These are phyloP conservation scores for Drosophila kanekoi DNA, from an alignment of 2,888 invertebrate genomes.

Conservation along the genomic window DNA sequence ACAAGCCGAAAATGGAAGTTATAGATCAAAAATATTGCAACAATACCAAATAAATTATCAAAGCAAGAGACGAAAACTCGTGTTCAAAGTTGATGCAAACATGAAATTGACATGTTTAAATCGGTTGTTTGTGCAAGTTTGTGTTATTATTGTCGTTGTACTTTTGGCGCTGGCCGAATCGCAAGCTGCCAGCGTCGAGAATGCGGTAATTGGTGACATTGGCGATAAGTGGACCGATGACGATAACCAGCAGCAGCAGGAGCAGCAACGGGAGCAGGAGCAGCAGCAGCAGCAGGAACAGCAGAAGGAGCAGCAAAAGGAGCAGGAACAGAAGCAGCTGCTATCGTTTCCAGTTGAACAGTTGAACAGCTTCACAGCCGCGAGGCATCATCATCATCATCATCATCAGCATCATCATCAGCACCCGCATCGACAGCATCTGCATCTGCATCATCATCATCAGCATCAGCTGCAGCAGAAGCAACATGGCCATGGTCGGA, in stretches of 20 bases:
- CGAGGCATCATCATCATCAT: conserved; percentile 22
- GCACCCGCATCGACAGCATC: conserved; percentile 7
- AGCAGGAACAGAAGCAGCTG: conserved; percentile 14
- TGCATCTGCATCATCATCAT: conserved; percentile 8
- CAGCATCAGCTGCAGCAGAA: neutral
- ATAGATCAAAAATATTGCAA: conserved; percentile 20
- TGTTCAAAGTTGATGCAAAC: conserved; percentile 46
- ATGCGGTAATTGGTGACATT: conserved; percentile 73
- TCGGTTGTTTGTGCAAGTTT: conserved; percentile 55
- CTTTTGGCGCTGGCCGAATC: conserved; percentile 21
- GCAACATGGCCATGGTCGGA: conserved; percentile 17
- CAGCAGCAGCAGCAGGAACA: conserved; percentile 5
- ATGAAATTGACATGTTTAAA: conserved; percentile 62
- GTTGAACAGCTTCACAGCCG: conserved; percentile 22
- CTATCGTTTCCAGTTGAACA: conserved; percentile 28
- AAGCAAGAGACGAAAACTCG: conserved; percentile 10
- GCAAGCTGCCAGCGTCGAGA: conserved; percentile 38
- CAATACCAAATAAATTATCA: conserved; percentile 26
- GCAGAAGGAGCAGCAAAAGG: conserved; percentile 4
- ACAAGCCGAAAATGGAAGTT: conserved; percentile 13
- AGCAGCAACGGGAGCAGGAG: conserved; percentile 3
- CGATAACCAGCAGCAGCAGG: conserved; percentile 16
- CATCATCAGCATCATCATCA: conserved; percentile 5
- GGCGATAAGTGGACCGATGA: conserved; percentile 43
- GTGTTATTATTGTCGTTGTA: conserved; percentile 42